These are phyloP conservation scores for Micromesistius poutassou DNA, from an alignment of 2,797 vertebrate genomes.

Conservation along the genomic window DNA sequence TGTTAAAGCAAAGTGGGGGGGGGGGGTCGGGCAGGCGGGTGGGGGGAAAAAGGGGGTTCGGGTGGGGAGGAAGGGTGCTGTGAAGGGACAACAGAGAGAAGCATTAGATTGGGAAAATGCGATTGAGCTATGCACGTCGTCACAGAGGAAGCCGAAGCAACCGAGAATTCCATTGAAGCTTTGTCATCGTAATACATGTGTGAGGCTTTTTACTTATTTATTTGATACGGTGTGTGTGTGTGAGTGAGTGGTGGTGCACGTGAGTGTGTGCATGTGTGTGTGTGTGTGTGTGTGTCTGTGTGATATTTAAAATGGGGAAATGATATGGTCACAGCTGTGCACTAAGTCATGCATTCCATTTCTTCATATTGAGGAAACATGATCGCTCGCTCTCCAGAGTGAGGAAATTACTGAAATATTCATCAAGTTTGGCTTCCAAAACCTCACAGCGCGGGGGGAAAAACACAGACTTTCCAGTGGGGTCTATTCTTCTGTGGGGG, in stretches of 20 bases:
- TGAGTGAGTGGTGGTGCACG: too few relatives aligned
- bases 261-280: conserved; percentile 24
- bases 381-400: conserved; percentile 62
- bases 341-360: conserved; percentile 70
- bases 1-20: conserved; percentile 64
- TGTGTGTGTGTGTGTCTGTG: conserved; percentile 31
- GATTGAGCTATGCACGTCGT: conserved; percentile 61
- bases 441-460: conserved; percentile 4
- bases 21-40: conserved; percentile 34
- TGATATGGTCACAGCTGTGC: conserved; percentile 70
- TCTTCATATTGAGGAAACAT: conserved; percentile 68
- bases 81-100: conserved; percentile 14
- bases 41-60: conserved; percentile 17
- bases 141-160: neutral
- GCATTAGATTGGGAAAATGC: conserved; percentile 67
- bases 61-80: too few relatives aligned
- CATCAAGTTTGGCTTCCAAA: conserved; percentile 37
- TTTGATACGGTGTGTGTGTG: too few relatives aligned
- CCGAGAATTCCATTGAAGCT: conserved; percentile 61
- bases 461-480: conserved; percentile 3
- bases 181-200: conserved; percentile 34
- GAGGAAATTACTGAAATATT: conserved; percentile 63
- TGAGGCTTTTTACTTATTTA: too few relatives aligned
- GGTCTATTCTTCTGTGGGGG: conserved; percentile 27
- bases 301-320: conserved; percentile 58